Percentiles rank a stretch among this genome's conserved stretches.
Conservation (phyloP, 2,797 vertebrate species). For the Carduelis carduelis region DNA sequence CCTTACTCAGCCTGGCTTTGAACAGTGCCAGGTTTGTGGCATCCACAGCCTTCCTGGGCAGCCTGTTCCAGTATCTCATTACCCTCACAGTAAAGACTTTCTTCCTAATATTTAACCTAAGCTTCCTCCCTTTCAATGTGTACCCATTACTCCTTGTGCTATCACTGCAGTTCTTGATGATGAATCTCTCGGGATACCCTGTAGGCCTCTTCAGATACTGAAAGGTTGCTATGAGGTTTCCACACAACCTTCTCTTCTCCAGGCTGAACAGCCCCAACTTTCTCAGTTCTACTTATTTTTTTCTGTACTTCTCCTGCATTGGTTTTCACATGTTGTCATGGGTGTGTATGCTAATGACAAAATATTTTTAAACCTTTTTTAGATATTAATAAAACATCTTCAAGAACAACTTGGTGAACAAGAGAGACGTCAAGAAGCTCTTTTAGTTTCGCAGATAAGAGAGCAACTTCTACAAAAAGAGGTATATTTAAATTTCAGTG, state of each 20-base stretch:
- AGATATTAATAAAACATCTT: constrained; percentile 86
- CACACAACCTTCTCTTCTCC: neutral
- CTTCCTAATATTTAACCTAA: neutral
- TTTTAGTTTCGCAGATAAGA: constrained; percentile 79
- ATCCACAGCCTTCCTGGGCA: neutral
- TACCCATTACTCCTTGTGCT: neutral
- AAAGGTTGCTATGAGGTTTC: neutral
- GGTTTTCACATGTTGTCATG: neutral
- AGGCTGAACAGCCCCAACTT: neutral
- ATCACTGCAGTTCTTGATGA: neutral
- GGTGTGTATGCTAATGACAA: neutral
- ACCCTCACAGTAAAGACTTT: neutral
- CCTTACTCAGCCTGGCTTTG: neutral
- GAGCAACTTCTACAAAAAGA: constrained; percentile 88
- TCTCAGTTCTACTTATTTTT: neutral
- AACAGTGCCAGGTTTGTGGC: neutral
- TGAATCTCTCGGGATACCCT: neutral
- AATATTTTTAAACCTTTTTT: neutral
- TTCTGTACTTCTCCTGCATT: neutral
- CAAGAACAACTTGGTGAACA: constrained; percentile 83
- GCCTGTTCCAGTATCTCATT: neutral
- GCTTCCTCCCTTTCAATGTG: fast-evolving
- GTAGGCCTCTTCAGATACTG: neutral
- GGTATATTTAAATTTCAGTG: constrained; percentile 68
- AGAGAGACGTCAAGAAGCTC: constrained; percentile 79